Base-by-base conservation (phyloP, 2,113 vertebrate species). In the Cyprinodon tularosa region DNA sequence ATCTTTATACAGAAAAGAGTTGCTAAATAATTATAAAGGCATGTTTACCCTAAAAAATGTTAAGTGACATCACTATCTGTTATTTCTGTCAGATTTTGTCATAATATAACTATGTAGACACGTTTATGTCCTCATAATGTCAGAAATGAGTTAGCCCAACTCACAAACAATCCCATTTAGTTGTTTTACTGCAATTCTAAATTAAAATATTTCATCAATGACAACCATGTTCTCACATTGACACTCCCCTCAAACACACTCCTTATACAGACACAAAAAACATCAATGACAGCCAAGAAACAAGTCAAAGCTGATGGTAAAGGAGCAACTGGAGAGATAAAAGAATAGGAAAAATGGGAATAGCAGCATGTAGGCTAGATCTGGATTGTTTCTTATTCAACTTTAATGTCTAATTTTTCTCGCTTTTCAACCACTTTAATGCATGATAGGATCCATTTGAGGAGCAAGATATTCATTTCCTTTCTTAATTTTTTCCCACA, bases 381-480 rank as follows among this genome's bases (percentile, higher is more conserved):
- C 80, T 63, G 83, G 82, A 83, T 74, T 82, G 77, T 79, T 73
- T 72, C 29, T 29, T 29, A 29, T 79, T 82, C 72, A 73, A 75
- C 62, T 87, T 84, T 87, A 84, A 81, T 73, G 68, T 77, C 70
- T 76, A 68, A 66, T 83, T 77, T 81, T 48, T 86, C 84, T 71
- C 20, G 29, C 60, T 65, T 73, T 29, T 85, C 63, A 66, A 78
- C 77, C 45, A 64, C 71, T 79, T 74, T 71, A 86, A 84, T 86
- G 22, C 76, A 81, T 88, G 77, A 86, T 29, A 29, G 29, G 29
- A 29, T 88, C 87, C 87, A 89, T 88, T 82, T 59, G 72, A 76
- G 59, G 78, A 76, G 77, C 68, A 77, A 62, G 66, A 86, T 78
- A 87, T 87, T 61, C 76, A 89, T 87, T 89, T 86, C 73, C 83